Base-by-base conservation (phyloP, 1,140 invertebrate genomes). In the Cataglyphis hispanica region DNA sequence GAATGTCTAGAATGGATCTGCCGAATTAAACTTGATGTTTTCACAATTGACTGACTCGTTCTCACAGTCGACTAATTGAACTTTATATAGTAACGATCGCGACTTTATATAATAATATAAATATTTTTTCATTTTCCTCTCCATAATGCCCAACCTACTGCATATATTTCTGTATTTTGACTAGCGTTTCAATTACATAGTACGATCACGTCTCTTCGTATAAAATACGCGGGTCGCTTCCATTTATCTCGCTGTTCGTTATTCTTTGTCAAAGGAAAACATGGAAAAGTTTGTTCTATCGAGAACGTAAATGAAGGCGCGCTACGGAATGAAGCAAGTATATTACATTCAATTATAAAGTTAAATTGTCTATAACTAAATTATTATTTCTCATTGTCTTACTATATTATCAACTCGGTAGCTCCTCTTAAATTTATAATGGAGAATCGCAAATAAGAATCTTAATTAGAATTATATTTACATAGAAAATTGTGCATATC, bases 11-110 rank as follows among this genome's bases (percentile, higher is more conserved):
- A 86, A 89, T 84, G 61, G 84, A 88, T 69, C 85, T 70, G 77
- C 84, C 85, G 78, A 90, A 84, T 87, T 85, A 86, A 88, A 91
- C 88, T 91, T 91, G 88, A 93, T 81, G 81, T 88, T 91, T 92
- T 91, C 85, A 91, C 87, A 86, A 85, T 72, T 70, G 58, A 53
- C 70, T 78, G 86, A 63, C 76, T 85, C 80, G 75, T 81, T 77
- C 87, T 91, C 91, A 87, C 78, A 89, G 25, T 53, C 85, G 61
- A 88, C 50, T 86, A 80, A 88, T 61, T 34, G 58, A 56, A 86
- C 89, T 89, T 90, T 84, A 80, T 83, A 34, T 31, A 87, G 34
- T 56, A 74, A 69, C 83, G 53, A 88, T 74, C 22, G 27, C 43
- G 60, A 85, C 69, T 66, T 58, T 11, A 40, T 22, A 25, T 50